These are phyloP conservation scores for Chaetogeoica ovagalla DNA, from an alignment of 2,888 invertebrate genomes.

Conservation along the genomic window DNA sequence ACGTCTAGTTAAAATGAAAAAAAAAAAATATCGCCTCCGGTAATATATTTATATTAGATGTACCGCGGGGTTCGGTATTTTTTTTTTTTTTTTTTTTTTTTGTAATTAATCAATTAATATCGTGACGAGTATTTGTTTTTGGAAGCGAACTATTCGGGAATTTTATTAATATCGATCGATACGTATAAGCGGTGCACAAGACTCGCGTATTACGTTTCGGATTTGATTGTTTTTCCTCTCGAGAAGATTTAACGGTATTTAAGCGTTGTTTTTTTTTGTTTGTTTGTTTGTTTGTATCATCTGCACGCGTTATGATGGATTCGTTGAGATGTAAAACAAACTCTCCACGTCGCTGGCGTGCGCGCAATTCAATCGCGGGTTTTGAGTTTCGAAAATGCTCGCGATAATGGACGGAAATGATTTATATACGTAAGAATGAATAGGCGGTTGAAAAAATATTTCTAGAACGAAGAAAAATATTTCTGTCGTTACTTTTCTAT, in stretches of 20 bases:
- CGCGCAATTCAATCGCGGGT: not conserved
- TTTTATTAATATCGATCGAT: no score
- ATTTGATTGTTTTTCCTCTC: no score
- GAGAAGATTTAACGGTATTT: no score
- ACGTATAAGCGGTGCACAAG: no score
- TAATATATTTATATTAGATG: not conserved
- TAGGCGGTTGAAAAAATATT: not conserved
- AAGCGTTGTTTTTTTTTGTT: no score
- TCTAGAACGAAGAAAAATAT: not conserved
- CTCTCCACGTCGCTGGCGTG: not conserved
- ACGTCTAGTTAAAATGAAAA: not conserved
- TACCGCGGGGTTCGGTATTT: not conserved
- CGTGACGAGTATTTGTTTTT: not conserved
- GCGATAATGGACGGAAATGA: slow-evolving; percentile 11
- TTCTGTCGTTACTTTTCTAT: not conserved
- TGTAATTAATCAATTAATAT: not conserved
- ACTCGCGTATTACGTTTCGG: no score
- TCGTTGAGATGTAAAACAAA: slow-evolving; percentile 13
- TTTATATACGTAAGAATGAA: not conserved
- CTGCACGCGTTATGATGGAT: not conserved
- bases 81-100: no score
- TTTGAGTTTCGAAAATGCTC: slow-evolving; percentile 4
- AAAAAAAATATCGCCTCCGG: not conserved
- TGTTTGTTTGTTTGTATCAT: not conserved
- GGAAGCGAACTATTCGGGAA: not conserved